Conservation (phyloP, 2,888 invertebrate species). For the Agonopterix arenella region DNA sequence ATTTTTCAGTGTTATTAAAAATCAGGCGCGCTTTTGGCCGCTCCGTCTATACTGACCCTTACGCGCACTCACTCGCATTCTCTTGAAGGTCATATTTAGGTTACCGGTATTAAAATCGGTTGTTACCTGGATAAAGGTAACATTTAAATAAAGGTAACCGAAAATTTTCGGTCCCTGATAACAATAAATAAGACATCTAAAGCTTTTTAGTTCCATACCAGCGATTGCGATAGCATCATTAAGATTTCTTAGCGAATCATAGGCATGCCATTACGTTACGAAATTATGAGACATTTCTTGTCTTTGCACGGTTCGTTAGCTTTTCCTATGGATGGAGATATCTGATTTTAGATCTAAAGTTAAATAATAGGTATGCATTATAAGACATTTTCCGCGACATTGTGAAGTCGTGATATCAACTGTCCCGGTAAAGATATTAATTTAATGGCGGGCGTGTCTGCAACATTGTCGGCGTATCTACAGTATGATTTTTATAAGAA, state of each 20-base stretch:
- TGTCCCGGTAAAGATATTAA: conserved; percentile 40
- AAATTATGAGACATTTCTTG: conserved; percentile 19
- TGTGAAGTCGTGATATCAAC: conserved; percentile 36
- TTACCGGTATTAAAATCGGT: no score
- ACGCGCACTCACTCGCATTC: no score
- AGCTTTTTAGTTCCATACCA: no score
- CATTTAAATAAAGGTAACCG: no score
- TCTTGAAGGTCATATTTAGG: no score
- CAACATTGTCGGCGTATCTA: conserved; percentile 22
- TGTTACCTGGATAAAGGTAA: no score
- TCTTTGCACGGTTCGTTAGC: conserved; percentile 29
- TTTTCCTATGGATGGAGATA: conserved; percentile 28
- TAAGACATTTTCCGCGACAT: conserved; percentile 18
- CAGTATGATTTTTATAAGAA: neutral
- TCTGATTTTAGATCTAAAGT: conserved; percentile 22
- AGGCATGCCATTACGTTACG: conserved; percentile 9
- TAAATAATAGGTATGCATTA: conserved; percentile 9
- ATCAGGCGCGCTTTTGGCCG: no score
- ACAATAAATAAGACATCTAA: no score
- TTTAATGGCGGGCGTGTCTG: conserved; percentile 38
- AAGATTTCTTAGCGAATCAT: neutral
- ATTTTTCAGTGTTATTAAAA: no score
- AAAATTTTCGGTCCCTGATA: no score
- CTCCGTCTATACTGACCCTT: no score
- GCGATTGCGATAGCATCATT: no score